Evolutionary conservation across 2,113 vertebrate genomes (phyloP), one percentile per base, ranked within the genome.

Genomic region (Prietella phreatophila): DNA sequence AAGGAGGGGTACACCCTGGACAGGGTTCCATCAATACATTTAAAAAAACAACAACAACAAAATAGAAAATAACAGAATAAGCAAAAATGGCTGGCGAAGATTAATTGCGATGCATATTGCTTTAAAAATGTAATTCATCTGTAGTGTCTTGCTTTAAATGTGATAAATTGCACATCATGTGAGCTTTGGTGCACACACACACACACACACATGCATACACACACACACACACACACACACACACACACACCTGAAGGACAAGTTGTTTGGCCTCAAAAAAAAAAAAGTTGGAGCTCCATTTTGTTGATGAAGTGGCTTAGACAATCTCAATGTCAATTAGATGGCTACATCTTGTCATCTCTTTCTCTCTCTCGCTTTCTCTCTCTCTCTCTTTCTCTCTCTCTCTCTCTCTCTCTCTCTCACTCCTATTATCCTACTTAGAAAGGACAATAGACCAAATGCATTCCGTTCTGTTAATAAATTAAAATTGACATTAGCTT

Each of bases 301-400:
- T 42, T 80, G 2, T 30, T 47, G 11, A 67, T 73, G 56, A 87
- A 82, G 86, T 83, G 65, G 55, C 80, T 73, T 20, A 73, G 80
- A 75, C 79, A 75, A 65, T 60, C 75, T 87, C 78, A 75, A 87
- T 81, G 86, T 87, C 65, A 82, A 75, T 87, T 75, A 87, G 50
- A 87, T 83, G 55, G 39, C 53, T 42, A 22, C 65, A 83, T 42
- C 58, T 55, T 33, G 27, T 47, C 73, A 19, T 19, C 25, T 71
- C 65, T 56, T 47, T 36, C 47, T 56, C n/a, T 58, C 33, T 27
- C 8, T 56, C 61, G 17, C 10, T 86, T 19, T 55, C 10, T 50
- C 14, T 81, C 30, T 22, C 20, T 53, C 58, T 65, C 65, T 56
- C 63, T 36, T n/a, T 56, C n/a, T 58, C 33, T 27, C 8, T 56